Evolutionary conservation across 2,888 invertebrate species (phyloP), one percentile per base, ranked within the genome.

Genomic region (Cantharis rustica): DNA sequence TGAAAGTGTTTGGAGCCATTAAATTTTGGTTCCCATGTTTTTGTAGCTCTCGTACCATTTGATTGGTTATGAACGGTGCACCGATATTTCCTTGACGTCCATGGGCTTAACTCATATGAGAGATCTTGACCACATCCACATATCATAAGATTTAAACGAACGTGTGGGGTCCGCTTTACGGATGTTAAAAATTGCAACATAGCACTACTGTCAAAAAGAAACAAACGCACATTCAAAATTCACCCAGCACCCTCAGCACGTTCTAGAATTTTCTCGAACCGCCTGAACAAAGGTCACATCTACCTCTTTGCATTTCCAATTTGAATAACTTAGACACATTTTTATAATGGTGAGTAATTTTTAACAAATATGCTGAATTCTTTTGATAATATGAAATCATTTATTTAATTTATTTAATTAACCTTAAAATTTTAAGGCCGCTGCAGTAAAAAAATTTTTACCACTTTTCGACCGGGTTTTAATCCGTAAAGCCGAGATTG

Each of bases 401-500:
- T 47, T 47, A 47, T n/a, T 47, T 47, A 47, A n/a, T 47, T 47
- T 47, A 47, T n/a, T 47, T 47, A 47, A n/a, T 47, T 47, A 47
- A 47, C 47, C 47, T 47, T n/a, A 47, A 47, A n/a, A 3, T 47
- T n/a, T 66, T 20, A 13, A 47, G 47, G 47, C 47, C 1, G n/a
- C 90, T 68, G 90, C 90, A 82, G 89, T 90, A 81, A 93, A 92
- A 88, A 91, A 90, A 85, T 91, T 97, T 80, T 90, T 95, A 79
- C 99, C 99, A 26, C 91, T 99, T 86, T 93, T 99, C 85, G 99
- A 99, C 88, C 93, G 99, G 83, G 97, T 99, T 80, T 91, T 99
- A 79, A 93, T 99, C 79, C 95, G 97, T 89, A 93, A 96, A 86
- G 96, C 98, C 73, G 97, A 98, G 84, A 95, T 97, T 27, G 88